These are phyloP conservation scores for Dynastes grantii DNA, from an alignment of 2,888 invertebrate species.

Conservation along the genomic window DNA sequence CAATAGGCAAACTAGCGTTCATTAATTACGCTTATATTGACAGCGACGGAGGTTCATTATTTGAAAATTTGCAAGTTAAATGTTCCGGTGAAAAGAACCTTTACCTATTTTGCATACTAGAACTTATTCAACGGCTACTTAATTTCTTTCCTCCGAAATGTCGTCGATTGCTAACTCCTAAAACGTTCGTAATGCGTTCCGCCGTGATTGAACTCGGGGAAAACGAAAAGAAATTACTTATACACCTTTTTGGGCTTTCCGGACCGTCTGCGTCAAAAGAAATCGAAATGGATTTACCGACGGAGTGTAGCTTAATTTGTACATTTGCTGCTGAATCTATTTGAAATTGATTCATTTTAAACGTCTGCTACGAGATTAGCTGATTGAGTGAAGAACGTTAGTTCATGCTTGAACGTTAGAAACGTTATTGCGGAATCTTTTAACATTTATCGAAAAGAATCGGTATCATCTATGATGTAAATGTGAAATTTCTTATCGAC, in stretches of 20 bases:
- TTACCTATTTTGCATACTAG: slow-evolving; percentile 41
- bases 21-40: slow-evolving; percentile 36
- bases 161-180: not conserved
- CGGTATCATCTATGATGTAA: no score
- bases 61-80: slow-evolving; percentile 51
- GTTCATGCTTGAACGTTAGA: no score
- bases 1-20: slow-evolving; percentile 11
- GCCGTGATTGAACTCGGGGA: not conserved
- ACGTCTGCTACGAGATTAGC: not conserved
- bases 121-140: slow-evolving; percentile 32
- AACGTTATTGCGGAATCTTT: no score
- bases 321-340: not conserved
- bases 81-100: slow-evolving; percentile 36
- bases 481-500: no score
- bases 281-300: not conserved
- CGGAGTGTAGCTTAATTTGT: not conserved
- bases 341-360: not conserved
- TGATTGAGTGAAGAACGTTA: no score
- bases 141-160: slow-evolving; percentile 31
- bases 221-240: slow-evolving; percentile 23
- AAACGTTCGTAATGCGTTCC: not conserved
- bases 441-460: no score
- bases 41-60: slow-evolving; percentile 43
- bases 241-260: not conserved
- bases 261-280: slow-evolving; percentile 1